Conservation (phyloP, 2,113 vertebrate genomes). For the Strix uralensis region DNA sequence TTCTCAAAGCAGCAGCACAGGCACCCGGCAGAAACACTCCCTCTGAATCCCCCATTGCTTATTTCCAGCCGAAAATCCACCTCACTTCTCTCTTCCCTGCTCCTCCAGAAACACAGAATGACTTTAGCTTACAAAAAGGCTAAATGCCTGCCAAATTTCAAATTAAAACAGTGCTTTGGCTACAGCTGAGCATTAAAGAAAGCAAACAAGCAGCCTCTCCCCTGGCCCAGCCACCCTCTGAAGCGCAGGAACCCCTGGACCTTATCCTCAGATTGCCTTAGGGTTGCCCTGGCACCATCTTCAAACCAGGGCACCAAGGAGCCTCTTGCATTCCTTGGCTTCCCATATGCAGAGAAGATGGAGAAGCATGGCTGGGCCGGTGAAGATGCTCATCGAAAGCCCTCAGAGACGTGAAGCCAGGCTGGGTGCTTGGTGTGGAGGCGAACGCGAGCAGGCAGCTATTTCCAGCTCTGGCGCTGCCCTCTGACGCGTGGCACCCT, state of each 20-base stretch:
- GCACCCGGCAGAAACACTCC: not conserved
- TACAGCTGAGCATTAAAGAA: not conserved
- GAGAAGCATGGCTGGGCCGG: accelerated
- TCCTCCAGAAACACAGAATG: not conserved
- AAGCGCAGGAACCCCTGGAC: not conserved
- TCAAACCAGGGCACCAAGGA: accelerated
- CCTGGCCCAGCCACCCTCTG: not conserved
- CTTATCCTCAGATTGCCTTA: not conserved
- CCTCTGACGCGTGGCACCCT: not conserved
- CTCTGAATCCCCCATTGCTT: not conserved
- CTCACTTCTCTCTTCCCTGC: not conserved
- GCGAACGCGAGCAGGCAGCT: accelerated
- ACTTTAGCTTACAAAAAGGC: constrained; percentile 20
- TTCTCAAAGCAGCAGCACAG: constrained; percentile 6
- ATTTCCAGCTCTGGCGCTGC: not conserved
- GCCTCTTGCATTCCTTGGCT: not conserved
- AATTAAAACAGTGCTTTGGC: constrained; percentile 53
- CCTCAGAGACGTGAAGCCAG: not conserved
- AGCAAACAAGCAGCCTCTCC: constrained; percentile 16
- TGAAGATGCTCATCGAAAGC: not conserved
- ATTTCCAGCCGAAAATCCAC: constrained; percentile 1
- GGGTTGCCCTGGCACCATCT: not conserved
- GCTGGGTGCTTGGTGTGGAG: not conserved
- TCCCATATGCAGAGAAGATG: not conserved
- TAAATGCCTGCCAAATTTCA: constrained; percentile 34